Percentiles rank a stretch among this genome's conserved stretches.
Conservation (phyloP, 2,113 vertebrate species). For the Cochlearius cochlearius region DNA sequence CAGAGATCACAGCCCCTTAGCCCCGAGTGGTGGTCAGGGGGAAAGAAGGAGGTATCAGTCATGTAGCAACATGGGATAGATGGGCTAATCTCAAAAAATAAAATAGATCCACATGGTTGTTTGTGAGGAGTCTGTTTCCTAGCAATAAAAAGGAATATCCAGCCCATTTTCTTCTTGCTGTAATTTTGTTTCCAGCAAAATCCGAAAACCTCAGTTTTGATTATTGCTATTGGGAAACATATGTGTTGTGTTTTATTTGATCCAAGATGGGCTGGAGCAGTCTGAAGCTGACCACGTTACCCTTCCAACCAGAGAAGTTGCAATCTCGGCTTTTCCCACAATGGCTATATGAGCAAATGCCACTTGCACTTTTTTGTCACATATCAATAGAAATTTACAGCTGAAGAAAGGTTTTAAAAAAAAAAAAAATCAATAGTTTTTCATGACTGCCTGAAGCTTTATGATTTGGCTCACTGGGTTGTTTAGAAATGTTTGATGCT, state of each 20-base stretch:
- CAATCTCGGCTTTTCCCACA: constrained; percentile 22
- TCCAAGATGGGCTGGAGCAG: neutral
- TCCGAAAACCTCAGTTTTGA: neutral
- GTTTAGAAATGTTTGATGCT: constrained; percentile 47
- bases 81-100: neutral
- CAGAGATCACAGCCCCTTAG: neutral
- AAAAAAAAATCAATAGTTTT: constrained; percentile 58
- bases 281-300: constrained; percentile 24
- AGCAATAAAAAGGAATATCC: neutral
- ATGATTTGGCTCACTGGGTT: constrained; percentile 66
- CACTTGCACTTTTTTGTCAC: constrained; percentile 57
- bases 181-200: constrained; percentile 9
- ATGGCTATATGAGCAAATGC: neutral
- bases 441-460: constrained; percentile 56
- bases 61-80: fast-evolving
- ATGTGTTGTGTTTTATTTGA: constrained; percentile 20
- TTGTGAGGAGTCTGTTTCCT: neutral
- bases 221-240: neutral
- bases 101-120: neutral
- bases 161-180: neutral
- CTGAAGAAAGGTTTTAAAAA: constrained; percentile 22
- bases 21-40: neutral
- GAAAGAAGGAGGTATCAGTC: neutral
- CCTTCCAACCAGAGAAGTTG: neutral
- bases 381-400: constrained; percentile 64